A percentile compares a stretch with the other conserved stretches of the same genome.
These are phyloP conservation scores for Apeltes quadracus DNA, from an alignment of 2,113 vertebrate genomes.

Conservation along the genomic window DNA sequence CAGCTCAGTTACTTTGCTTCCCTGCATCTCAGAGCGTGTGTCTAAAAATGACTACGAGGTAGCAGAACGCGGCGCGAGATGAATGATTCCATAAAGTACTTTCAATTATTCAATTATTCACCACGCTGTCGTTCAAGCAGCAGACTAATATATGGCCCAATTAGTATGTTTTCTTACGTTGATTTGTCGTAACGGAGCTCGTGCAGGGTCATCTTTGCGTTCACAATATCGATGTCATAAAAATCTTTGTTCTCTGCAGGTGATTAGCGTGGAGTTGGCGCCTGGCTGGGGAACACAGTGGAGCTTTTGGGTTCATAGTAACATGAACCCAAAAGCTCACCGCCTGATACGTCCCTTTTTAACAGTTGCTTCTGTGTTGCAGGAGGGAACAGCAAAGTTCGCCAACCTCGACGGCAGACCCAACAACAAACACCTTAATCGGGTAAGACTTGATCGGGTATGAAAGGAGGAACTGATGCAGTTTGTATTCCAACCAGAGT, in stretches of 20 bases:
- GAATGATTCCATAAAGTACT: conserved; percentile 27
- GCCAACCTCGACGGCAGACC: conserved; percentile 75
- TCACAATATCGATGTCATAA: neutral
- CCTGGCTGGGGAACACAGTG: too few relatives aligned
- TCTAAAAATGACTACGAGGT: conserved; percentile 30
- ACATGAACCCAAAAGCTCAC: too few relatives aligned
- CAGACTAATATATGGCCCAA: neutral
- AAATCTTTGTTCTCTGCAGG: neutral
- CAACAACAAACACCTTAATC: conserved; percentile 69
- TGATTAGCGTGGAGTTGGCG: too few relatives aligned
- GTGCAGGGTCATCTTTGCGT: neutral
- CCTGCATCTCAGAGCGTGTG: conserved; percentile 40
- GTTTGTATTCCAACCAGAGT: neutral
- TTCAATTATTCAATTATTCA: conserved; percentile 24
- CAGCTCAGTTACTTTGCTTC: conserved; percentile 19
- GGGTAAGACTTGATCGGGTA: conserved; percentile 69
- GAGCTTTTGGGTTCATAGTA: too few relatives aligned
- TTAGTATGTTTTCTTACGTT: neutral
- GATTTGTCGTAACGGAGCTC: neutral
- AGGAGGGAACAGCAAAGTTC: conserved; percentile 79
- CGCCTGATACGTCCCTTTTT: too few relatives aligned
- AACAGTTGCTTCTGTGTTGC: conserved; percentile 33
- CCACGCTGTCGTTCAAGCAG: conserved; percentile 6
- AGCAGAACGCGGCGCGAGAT: conserved; percentile 12
- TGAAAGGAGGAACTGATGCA: neutral